Percentiles rank a stretch among this genome's conserved stretches.
phyloP scores from a whole-genome alignment of 2,113 vertebrate species.

The Rissa tridactyla region DNA sequence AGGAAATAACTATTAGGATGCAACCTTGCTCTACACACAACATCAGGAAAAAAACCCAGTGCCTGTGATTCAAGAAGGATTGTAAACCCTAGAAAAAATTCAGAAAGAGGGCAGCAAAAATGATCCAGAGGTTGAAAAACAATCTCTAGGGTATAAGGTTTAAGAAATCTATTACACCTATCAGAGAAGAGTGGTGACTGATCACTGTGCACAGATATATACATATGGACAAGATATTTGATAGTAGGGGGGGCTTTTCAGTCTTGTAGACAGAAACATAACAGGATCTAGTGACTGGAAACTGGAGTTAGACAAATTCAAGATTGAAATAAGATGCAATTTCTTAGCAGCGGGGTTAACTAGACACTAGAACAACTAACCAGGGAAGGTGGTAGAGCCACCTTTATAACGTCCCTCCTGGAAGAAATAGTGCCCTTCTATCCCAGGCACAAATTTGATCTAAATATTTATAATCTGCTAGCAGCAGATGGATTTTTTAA shows the following conservation, averaged over 20 bases:
- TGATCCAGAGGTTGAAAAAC: not conserved
- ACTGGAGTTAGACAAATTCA: not conserved
- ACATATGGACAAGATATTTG: not conserved
- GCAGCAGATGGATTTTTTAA: constrained; percentile 31
- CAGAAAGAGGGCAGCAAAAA: not conserved
- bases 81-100: not conserved
- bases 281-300: not conserved
- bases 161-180: not conserved
- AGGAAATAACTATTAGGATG: not conserved
- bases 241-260: not conserved
- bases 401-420: not conserved
- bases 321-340: not conserved
- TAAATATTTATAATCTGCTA: constrained; percentile 51
- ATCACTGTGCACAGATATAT: not conserved
- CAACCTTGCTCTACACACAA: not conserved
- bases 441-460: constrained; percentile 3
- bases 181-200: not conserved
- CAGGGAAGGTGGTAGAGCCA: not conserved
- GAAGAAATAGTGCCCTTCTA: not conserved
- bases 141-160: not conserved
- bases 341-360: not conserved
- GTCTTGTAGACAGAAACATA: not conserved
- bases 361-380: not conserved
- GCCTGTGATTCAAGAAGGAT: not conserved
- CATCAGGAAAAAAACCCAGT: not conserved